A percentile compares a stretch with the other conserved stretches of the same genome.
phyloP scores from a whole-genome alignment of 2,888 invertebrate species.

The Stratiomys singularior region DNA sequence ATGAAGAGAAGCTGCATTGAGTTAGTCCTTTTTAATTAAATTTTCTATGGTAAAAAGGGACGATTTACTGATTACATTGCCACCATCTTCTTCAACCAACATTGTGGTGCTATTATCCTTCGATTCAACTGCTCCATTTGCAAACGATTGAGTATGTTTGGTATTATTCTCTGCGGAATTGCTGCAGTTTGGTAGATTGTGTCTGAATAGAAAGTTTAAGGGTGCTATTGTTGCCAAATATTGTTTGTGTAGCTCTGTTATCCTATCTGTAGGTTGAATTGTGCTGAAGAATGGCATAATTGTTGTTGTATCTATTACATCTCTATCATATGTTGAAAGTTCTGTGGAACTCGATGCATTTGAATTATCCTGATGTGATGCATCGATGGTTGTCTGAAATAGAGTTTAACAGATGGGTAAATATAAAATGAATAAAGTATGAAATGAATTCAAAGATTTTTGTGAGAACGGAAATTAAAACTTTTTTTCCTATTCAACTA shows the following conservation, averaged over 20 bases:
- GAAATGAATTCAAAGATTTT: neutral
- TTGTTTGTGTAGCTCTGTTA: slow-evolving; percentile 64
- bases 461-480: neutral
- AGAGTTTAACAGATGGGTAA: neutral
- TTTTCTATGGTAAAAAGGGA: slow-evolving; percentile 63
- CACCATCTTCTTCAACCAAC: slow-evolving; percentile 42
- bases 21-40: slow-evolving; percentile 62
- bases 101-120: slow-evolving; percentile 51
- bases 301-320: neutral
- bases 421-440: neutral
- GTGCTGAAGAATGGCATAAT: slow-evolving; percentile 5
- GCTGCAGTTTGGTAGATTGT: slow-evolving; percentile 35
- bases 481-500: no score
- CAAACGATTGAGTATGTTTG: neutral
- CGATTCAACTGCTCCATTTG: slow-evolving; percentile 30
- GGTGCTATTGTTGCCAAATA: slow-evolving; percentile 63
- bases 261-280: slow-evolving; percentile 61
- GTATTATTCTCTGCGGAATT: slow-evolving; percentile 13
- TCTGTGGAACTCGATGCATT: slow-evolving; percentile 18
- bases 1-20: neutral
- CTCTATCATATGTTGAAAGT: slow-evolving; percentile 9
- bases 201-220: slow-evolving; percentile 61
- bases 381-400: slow-evolving; percentile 17
- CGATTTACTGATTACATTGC: slow-evolving; percentile 48
- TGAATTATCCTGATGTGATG: slow-evolving; percentile 28